phyloP scores from a whole-genome alignment of 2,113 vertebrate genomes.

The Gopherus flavomarginatus region DNA sequence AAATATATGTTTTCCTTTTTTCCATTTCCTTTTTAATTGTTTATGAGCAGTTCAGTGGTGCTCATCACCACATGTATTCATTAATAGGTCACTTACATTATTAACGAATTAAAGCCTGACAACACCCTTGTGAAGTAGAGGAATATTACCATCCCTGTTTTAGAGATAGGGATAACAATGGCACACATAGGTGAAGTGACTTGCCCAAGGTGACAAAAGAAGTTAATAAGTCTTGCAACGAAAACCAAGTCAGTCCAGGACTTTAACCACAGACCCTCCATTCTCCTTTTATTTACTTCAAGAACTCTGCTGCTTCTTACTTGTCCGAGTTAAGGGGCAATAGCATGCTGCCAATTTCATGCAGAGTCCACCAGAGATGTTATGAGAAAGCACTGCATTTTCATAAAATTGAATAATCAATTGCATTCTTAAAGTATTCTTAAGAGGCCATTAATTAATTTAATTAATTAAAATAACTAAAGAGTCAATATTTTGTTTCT shows the following conservation, averaged over 20 bases:
- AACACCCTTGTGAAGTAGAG: not conserved
- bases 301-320: not conserved
- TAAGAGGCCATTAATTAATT: not conserved
- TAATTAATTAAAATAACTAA: not conserved
- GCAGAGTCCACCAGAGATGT: not conserved
- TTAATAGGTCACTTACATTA: not conserved
- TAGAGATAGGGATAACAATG: not conserved
- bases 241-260: not conserved
- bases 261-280: rapidly evolving
- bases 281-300: not conserved
- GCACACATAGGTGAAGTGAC: not conserved
- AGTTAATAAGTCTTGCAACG: not conserved
- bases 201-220: not conserved
- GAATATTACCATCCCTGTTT: not conserved
- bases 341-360: not conserved
- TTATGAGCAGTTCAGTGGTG: not conserved
- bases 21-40: not conserved
- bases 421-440: not conserved
- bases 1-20: not conserved
- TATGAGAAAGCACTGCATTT: not conserved
- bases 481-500: not conserved
- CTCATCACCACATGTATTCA: not conserved
- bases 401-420: not conserved
- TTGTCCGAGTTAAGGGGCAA: not conserved
- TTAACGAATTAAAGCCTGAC: not conserved